Evolutionary conservation across 2,888 invertebrate genomes (phyloP), one percentile per base, ranked within the genome.

Genomic region (Drosophila conformis): DNA sequence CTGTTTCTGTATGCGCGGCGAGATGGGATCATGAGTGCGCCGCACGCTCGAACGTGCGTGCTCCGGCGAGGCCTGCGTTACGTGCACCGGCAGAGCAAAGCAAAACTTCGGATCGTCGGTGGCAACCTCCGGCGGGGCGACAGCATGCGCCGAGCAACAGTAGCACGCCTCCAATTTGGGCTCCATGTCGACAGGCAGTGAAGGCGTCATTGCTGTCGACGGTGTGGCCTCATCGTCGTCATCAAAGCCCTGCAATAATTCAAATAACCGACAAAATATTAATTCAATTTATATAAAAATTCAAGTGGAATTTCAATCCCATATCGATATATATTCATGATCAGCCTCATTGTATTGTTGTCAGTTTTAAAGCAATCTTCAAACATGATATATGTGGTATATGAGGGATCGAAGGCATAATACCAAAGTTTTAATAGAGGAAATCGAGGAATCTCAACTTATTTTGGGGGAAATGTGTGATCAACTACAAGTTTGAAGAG

Each of bases 181-280:
- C 27, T 92, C 83, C 29, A 40, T 35, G 31, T 88, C 87, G 0
- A 62, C 40, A 1, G 91, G 91, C 64, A 92, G 73, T 11, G 93
- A 56, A 8, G 92, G 82, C 88, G 93, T 94, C 0, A 94, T 93
- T 60, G 94, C 95, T 25, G 93, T 93, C 48, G 95, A 95, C 18
- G 95, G 86, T 0, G 95, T 95, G 65, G 94, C 94, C 73, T 95
- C 95, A 68, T 95, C 95, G 81, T 93, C 93, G 11, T 94, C 95
- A 18, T 94, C 93, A 18, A 90, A 91, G 13, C 88, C 91, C 91
- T 91, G 35, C 0, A 65, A 40, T 21, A 18, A 35, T 59, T n/a
- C 1, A 15, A 46, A 21, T n/a, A 40, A 40, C 40, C 42, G 21
- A 2, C 2, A 21, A 25, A 8, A 2, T 15, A 46, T 46, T 15